phyloP scores from a whole-genome alignment of 2,888 invertebrate species.

The Nomada goodeniana region DNA sequence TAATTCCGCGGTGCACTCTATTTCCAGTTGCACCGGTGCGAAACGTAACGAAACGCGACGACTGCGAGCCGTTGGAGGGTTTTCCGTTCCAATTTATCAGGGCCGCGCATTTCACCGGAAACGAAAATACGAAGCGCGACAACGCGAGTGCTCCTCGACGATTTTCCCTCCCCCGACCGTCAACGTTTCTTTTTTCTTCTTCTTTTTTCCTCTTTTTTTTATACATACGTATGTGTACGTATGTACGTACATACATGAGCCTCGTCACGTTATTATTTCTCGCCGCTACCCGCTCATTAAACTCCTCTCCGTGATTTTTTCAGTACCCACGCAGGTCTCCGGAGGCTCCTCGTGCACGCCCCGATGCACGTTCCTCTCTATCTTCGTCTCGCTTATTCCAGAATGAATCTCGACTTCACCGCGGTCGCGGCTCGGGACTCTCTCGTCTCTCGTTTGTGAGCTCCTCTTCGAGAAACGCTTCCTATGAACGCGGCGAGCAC shows the following conservation, averaged over 20 bases:
- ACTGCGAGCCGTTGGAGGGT: conserved; percentile 11
- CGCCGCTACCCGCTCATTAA: conserved; percentile 67
- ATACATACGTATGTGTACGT: conserved; percentile 25
- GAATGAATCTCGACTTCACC: conserved; percentile 41
- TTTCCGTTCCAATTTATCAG: conserved; percentile 47
- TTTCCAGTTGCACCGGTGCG: conserved; percentile 35
- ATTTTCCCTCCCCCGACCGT: conserved; percentile 8
- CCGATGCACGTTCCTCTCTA: conserved; percentile 67
- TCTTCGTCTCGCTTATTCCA: conserved; percentile 27
- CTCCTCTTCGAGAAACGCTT: conserved; percentile 56
- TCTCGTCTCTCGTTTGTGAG: conserved; percentile 49
- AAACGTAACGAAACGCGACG: conserved; percentile 43
- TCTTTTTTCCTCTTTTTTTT: neutral
- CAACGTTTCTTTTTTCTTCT: neutral
- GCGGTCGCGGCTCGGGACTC: conserved; percentile 18
- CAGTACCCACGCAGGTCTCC: conserved; percentile 41
- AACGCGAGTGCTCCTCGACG: conserved; percentile 14
- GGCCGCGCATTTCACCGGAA: conserved; percentile 47
- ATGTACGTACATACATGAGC: neutral
- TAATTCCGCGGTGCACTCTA: conserved; percentile 26
- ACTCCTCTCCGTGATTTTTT: conserved; percentile 64
- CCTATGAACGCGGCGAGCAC: conserved; percentile 55
- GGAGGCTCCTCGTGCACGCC: conserved; percentile 70
- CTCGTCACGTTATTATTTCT: conserved; percentile 68
- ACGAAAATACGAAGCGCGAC: conserved; percentile 53